phyloP scores from a whole-genome alignment of 2,888 invertebrate genomes.

The Agrotis ipsilon region DNA sequence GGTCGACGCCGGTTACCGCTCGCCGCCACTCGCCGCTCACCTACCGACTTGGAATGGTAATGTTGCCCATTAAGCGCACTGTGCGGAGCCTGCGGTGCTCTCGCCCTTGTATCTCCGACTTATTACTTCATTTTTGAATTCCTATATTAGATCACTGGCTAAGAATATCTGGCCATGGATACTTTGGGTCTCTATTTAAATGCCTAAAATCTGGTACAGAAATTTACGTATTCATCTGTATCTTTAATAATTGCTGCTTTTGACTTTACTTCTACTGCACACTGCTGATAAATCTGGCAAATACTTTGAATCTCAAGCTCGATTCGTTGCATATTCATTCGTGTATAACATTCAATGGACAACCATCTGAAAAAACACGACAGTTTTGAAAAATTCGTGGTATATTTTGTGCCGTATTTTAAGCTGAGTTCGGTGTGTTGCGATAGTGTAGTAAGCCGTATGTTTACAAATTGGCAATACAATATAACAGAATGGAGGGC shows the following conservation, averaged over 20 bases:
- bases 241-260: not conserved
- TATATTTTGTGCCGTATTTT: slow-evolving; percentile 48
- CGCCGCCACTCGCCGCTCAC: slow-evolving; percentile 74
- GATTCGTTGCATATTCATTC: not conserved
- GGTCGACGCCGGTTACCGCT: slow-evolving; percentile 69
- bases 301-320: not conserved
- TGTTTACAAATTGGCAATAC: slow-evolving; percentile 70
- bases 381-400: slow-evolving; percentile 41
- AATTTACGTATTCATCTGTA: not conserved
- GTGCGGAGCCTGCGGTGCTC: slow-evolving; percentile 68
- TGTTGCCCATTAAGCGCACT: slow-evolving; percentile 78
- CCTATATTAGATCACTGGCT: slow-evolving; percentile 45
- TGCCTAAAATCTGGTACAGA: not conserved
- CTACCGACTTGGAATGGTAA: slow-evolving; percentile 84
- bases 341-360: slow-evolving; percentile 8
- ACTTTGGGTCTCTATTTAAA: not conserved
- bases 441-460: slow-evolving; percentile 59
- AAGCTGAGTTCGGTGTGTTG: slow-evolving; percentile 38
- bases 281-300: not conserved
- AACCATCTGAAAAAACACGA: slow-evolving; percentile 13
- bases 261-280: no score
- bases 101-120: slow-evolving; percentile 68
- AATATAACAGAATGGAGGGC: slow-evolving; percentile 65
- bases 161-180: slow-evolving; percentile 4
- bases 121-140: slow-evolving; percentile 67